Evolutionary conservation across 2,888 invertebrate genomes (phyloP), one percentile per base, ranked within the genome.

Genomic region (Pteria penguin): DNA sequence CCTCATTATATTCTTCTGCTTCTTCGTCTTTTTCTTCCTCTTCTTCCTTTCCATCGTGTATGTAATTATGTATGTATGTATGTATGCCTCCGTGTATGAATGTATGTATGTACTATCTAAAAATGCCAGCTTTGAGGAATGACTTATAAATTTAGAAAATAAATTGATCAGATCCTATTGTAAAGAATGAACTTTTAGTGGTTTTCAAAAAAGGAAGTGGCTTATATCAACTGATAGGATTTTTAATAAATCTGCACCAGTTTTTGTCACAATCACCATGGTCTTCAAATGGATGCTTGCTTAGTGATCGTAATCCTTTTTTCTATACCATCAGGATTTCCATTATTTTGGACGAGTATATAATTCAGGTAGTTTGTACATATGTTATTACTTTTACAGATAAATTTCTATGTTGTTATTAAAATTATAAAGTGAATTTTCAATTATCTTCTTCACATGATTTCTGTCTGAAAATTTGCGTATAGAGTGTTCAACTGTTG

Each of bases 271-370:
- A 60, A 27, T 29, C 31, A n/a, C 22, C 4, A 58, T 69, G 69
- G 36, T 70, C 52, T n/a, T 45, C 70, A 70, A 70, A 70, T 11
- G 61, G 60, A 61, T 69, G 69, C 8, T 18, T 18, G 8, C 31
- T 22, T n/a, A 70, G 24, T 31, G 60, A 36, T 24, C 33, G 5
- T 1, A 60, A 45, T 33, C 36, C 70, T 32, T 14, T 24, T n/a
- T 32, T n/a, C n/a, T 32, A 70, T 61, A 22, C 57, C 57, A 14
- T 58, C 33, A 11, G 36, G 60, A 52, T 70, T 29, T n/a, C 60
- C 60, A 61, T 61, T 24, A 8, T 57, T 57, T n/a, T 70, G 70
- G 8, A 45, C 36, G 14, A 70, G 8, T 5, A 70, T 52, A 26
- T 61, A 70, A 31, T 45, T 22, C 27, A 66, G 33, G 22, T 54